phyloP scores from a whole-genome alignment of 2,888 invertebrate genomes.

The Chymomyza caudatula region DNA sequence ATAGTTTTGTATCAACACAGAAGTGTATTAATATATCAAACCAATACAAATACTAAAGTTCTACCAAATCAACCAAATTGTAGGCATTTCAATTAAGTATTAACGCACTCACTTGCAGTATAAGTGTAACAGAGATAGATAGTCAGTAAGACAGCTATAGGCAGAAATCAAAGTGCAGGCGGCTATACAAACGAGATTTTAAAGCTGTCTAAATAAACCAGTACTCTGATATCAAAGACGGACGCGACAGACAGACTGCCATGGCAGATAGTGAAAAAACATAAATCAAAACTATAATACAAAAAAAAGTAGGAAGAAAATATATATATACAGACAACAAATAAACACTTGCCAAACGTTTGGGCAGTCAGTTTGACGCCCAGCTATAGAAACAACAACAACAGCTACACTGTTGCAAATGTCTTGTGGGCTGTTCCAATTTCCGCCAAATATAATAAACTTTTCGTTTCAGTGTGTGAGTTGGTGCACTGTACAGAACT shows the following conservation, averaged over 20 bases:
- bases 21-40: background rate
- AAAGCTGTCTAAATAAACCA: background rate
- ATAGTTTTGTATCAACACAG: background rate
- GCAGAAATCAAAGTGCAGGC: background rate
- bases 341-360: conserved; percentile 20
- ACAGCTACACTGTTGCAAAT: background rate
- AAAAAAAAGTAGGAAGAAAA: conserved; percentile 12
- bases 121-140: background rate
- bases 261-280: conserved; percentile 18
- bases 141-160: background rate
- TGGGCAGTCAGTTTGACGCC: conserved; percentile 53
- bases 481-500: background rate
- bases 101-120: background rate
- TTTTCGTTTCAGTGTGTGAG: background rate
- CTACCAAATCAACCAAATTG: background rate
- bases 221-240: background rate
- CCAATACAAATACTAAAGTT: background rate
- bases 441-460: background rate
- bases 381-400: conserved; percentile 5
- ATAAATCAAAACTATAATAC: conserved; percentile 44
- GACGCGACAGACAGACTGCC: background rate
- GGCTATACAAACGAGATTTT: background rate
- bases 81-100: background rate
- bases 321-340: background rate
- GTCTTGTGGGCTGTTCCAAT: background rate